These are phyloP conservation scores for Spodoptera littoralis DNA, from an alignment of 2,888 invertebrate genomes.

Conservation along the genomic window DNA sequence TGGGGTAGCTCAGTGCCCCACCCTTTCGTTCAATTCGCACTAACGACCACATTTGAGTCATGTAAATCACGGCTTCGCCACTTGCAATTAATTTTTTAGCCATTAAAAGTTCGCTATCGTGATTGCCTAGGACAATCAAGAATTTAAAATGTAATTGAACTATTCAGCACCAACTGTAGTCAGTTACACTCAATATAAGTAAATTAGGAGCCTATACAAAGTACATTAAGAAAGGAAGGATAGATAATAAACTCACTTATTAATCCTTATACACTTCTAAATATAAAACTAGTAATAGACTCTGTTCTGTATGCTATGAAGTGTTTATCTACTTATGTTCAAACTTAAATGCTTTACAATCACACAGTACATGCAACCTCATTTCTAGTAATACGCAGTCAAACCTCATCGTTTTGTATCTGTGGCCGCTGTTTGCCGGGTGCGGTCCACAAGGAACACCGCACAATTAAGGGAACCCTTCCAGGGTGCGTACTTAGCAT, in stretches of 20 bases:
- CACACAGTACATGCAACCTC: constrained; percentile 14
- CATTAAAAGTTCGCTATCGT: constrained; percentile 68
- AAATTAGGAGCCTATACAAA: too few species aligned
- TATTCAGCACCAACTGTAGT: constrained; percentile 3
- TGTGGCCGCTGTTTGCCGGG: constrained; percentile 62
- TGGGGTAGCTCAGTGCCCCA: constrained; percentile 72
- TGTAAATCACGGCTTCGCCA: constrained; percentile 82
- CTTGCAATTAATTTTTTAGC: constrained; percentile 85
- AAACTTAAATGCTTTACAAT: constrained; percentile 1
- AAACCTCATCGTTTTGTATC: constrained; percentile 48
- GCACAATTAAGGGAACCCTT: constrained; percentile 84
- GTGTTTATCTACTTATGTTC: too few species aligned
- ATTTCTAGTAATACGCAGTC: constrained; percentile 37
- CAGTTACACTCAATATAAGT: too few species aligned
- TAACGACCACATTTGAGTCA: constrained; percentile 84
- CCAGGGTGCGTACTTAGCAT: constrained; percentile 80
- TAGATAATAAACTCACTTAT: too few species aligned
- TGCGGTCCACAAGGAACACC: constrained; percentile 74
- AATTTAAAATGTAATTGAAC: constrained; percentile 40
- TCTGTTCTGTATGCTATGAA: too few species aligned
- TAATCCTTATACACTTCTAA: too few species aligned
- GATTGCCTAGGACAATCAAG: constrained; percentile 60
- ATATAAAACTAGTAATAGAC: too few species aligned
- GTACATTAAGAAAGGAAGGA: too few species aligned
- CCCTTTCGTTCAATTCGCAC: constrained; percentile 82